These are phyloP conservation scores for Saturnia japonica DNA, from an alignment of 2,888 invertebrate genomes.

Conservation along the genomic window DNA sequence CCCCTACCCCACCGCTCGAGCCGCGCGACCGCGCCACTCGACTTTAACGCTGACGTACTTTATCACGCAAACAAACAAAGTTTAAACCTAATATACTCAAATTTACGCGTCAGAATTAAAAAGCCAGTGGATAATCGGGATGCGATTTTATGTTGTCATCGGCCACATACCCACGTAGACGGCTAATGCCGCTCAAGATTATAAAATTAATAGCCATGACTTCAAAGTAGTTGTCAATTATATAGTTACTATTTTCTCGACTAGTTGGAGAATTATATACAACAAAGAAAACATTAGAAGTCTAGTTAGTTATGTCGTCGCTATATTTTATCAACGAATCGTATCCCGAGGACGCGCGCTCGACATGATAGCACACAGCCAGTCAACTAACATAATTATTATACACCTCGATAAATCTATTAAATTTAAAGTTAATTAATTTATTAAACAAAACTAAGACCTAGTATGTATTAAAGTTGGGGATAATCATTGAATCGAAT, in stretches of 20 bases:
- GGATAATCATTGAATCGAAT: neutral
- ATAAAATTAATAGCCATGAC: too few relatives aligned
- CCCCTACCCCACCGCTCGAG: neutral
- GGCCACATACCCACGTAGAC: neutral
- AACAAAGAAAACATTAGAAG: neutral
- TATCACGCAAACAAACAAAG: neutral
- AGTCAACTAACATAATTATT: neutral
- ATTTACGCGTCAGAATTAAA: neutral
- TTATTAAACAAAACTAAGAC: neutral
- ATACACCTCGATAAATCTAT: neutral
- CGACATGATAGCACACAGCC: neutral
- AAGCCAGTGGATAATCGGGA: slow-evolving; percentile 11
- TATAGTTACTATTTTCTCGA: too few relatives aligned
- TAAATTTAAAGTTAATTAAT: neutral
- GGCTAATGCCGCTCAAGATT: too few relatives aligned
- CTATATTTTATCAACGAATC: slow-evolving; percentile 3
- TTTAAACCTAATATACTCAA: neutral
- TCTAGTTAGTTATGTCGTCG: neutral
- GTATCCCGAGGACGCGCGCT: slow-evolving; percentile 1
- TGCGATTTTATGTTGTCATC: slow-evolving; percentile 13
- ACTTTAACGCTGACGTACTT: too few relatives aligned
- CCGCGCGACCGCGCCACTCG: neutral
- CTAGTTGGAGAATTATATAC: too few relatives aligned
- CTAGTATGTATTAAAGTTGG: neutral
- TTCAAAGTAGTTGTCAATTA: too few relatives aligned